Conservation (phyloP, 2,113 vertebrate genomes). For the Sceloporus tristichus region DNA sequence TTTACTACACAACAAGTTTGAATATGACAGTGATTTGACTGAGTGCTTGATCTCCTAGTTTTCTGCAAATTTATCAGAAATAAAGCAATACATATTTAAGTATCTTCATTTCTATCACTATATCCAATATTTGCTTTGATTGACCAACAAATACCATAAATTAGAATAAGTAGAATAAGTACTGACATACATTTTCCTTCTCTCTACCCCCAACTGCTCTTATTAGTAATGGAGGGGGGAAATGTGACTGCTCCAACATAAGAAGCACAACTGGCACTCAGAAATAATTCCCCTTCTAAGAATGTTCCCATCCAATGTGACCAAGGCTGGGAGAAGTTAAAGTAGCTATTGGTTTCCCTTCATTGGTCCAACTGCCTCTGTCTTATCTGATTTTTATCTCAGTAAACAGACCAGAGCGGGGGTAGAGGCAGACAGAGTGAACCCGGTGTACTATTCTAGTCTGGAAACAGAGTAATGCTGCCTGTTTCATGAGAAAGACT, state of each 20-base stretch:
- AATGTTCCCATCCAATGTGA: background rate
- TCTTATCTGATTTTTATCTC: slow-evolving; percentile 78
- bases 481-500: slow-evolving; percentile 72
- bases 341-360: slow-evolving; percentile 63
- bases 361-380: slow-evolving; percentile 66
- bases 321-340: slow-evolving; percentile 26
- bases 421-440: slow-evolving; percentile 43
- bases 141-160: slow-evolving; percentile 56
- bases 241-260: slow-evolving; percentile 53
- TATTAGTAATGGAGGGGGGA: slow-evolving; percentile 36
- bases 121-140: slow-evolving; percentile 52
- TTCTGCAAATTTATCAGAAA: slow-evolving; percentile 53
- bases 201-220: background rate
- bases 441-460: slow-evolving; percentile 66
- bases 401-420: slow-evolving; percentile 62
- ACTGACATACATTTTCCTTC: slow-evolving; percentile 58
- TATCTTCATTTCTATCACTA: background rate
- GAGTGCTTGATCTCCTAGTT: slow-evolving; percentile 45
- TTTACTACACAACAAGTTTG: slow-evolving; percentile 8
- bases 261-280: slow-evolving; percentile 46
- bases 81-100: background rate
- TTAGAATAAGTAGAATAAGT: slow-evolving; percentile 69
- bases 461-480: slow-evolving; percentile 49
- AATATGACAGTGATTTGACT: slow-evolving; percentile 17
- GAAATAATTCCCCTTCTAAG: slow-evolving; percentile 44